These are phyloP conservation scores for Orius laevigatus DNA, from an alignment of 1,140 invertebrate species.

Conservation along the genomic window DNA sequence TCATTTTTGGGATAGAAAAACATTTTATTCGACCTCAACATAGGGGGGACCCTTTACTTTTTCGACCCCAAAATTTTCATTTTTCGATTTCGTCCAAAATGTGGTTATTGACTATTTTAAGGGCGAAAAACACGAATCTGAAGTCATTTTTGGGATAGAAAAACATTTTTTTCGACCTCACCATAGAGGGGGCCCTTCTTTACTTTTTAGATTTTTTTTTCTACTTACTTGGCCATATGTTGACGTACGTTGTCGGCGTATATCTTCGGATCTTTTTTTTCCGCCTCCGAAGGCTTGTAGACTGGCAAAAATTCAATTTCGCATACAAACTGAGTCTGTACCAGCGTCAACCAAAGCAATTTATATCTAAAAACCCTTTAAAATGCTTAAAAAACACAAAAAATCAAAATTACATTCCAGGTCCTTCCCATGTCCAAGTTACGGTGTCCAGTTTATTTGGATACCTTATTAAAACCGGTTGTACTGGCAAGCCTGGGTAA, in stretches of 20 bases:
- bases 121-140: no score
- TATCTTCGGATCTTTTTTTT: constrained; percentile 71
- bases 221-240: constrained; percentile 75
- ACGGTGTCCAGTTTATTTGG: constrained; percentile 82
- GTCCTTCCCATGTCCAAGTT: constrained; percentile 96
- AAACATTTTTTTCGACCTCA: no score
- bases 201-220: no score
- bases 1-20: no score
- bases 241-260: constrained; percentile 81
- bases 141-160: no score
- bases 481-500: constrained; percentile 85
- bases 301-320: constrained; percentile 92
- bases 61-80: no score
- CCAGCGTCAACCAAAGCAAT: constrained; percentile 77
- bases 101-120: no score
- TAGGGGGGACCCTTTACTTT: no score
- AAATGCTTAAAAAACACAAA: background rate
- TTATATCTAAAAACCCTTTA: constrained; percentile 44
- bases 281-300: constrained; percentile 71
- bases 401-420: constrained; percentile 59
- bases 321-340: constrained; percentile 74
- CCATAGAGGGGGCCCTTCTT: no score
- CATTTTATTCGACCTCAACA: no score
- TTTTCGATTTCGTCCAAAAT: no score
- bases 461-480: constrained; percentile 83